These are phyloP conservation scores for Saccostrea cuccullata DNA, from an alignment of 1,140 invertebrate genomes.

Conservation along the genomic window DNA sequence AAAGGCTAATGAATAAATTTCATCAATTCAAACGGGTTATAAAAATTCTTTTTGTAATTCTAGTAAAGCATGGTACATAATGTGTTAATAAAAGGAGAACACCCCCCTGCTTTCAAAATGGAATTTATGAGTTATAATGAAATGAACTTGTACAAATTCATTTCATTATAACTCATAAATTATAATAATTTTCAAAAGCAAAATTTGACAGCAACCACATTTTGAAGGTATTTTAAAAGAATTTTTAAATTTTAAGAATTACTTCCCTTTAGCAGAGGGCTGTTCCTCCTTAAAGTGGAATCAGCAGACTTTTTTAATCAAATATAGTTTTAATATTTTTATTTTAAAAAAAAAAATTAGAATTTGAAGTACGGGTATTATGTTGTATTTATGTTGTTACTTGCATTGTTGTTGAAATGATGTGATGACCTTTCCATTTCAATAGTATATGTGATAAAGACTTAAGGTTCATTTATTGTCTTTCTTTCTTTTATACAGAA, in stretches of 20 bases:
- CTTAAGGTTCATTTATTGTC: neutral
- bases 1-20: neutral
- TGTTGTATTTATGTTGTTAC: neutral
- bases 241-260: no score
- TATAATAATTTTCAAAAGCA: no score
- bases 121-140: neutral
- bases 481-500: constrained; percentile 7
- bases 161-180: no score
- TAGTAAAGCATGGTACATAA: no score
- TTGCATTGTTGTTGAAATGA: neutral
- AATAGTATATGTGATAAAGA: neutral
- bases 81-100: no score
- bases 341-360: neutral
- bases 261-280: no score
- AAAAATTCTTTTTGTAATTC: no score
- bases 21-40: neutral
- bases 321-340: neutral
- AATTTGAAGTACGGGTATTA: neutral
- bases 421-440: no score
- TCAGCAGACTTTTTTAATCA: neutral
- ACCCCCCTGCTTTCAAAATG: neutral
- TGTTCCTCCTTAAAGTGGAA: no score
- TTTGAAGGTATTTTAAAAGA: no score
- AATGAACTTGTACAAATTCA: neutral
- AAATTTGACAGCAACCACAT: no score